Evolutionary conservation across 2,888 invertebrate species (phyloP), one percentile per base, ranked within the genome.

Genomic region (Mamestra brassicae): DNA sequence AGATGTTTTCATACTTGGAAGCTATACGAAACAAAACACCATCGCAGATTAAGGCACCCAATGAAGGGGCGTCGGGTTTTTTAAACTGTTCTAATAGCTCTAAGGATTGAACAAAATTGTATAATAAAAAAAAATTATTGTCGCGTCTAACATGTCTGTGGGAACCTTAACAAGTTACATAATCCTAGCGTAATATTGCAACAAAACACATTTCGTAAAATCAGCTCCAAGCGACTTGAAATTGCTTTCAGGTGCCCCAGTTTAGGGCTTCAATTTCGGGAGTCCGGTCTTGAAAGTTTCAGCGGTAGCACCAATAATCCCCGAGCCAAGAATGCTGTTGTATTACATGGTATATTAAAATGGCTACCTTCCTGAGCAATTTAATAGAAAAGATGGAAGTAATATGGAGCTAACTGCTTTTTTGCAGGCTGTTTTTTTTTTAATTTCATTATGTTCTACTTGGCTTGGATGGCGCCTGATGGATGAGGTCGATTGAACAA

Each of bases 261-360:
- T 78, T 80, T 58, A 67, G 66, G 66, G 57, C 63, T 80, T 74
- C 75, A 74, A 74, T 78, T 78, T 78, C 74, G 75, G 78, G 3
- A 78, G 78, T 78, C 80, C 66, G 55, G 78, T 74, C 78, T 80
- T 78, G 78, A 67, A 80, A 78, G 66, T 78, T 78, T 74, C 52
- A 57, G 47, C 61, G 55, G 75, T 26, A 63, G 66, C 62, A 52
- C 57, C 66, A 78, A 78, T 78, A 78, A 78, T 74, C 74, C 80
- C 36, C n/a, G 45, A n/a, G 47, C 10, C 47, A 62, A 55, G 36
- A 80, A 63, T 58, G 62, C 52, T 38, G 74, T 57, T 60, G 54
- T 64, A 63, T 50, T n/a, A 60, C 17, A 60, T 17, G 7, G 45
- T 50, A 36, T 60, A 76, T 52, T 58, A 58, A 66, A 76, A 67